A percentile compares a stretch with the other conserved stretches of the same genome.
These are phyloP conservation scores for Cephus nigrinus DNA, from an alignment of 2,888 invertebrate species.

Conservation along the genomic window DNA sequence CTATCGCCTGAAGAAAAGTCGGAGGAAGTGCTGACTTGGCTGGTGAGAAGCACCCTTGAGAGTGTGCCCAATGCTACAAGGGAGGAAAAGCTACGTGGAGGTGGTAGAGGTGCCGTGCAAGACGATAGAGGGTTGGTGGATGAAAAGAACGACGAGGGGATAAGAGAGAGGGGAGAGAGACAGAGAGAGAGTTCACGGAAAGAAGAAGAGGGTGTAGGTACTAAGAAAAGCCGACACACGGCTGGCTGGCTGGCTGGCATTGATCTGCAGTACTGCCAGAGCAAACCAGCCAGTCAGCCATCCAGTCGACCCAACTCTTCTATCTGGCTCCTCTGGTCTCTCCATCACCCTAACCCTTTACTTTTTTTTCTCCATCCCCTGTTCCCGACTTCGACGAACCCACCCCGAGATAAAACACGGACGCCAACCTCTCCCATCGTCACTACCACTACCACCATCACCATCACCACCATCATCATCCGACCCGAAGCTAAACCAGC, in stretches of 20 bases:
- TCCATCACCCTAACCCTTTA: conserved; percentile 17
- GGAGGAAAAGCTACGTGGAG: conserved; percentile 6
- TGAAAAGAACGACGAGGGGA: conserved; percentile 12
- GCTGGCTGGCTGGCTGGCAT: conserved; percentile 36
- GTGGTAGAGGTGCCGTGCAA: conserved; percentile 35
- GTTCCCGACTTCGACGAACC: conserved; percentile 12
- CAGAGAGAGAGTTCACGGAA: not conserved
- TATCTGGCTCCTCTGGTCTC: conserved; percentile 13
- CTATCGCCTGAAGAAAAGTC: not conserved
- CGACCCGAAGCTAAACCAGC: not conserved
- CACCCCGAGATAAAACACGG: conserved; percentile 12
- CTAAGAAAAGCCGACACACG: conserved; percentile 50
- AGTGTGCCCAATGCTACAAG: conserved; percentile 26
- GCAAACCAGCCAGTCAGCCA: conserved; percentile 17
- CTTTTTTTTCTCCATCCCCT: conserved; percentile 8
- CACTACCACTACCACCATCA: not conserved
- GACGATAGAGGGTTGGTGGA: conserved; percentile 32
- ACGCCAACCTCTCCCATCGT: not conserved
- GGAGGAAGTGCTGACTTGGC: not conserved
- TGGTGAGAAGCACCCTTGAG: conserved; percentile 24
- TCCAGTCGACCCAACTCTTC: conserved; percentile 30
- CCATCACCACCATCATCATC: conserved; percentile 4
- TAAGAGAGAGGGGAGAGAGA: conserved; percentile 16
- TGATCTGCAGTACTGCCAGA: conserved; percentile 37
- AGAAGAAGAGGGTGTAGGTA: conserved; percentile 10